These are phyloP conservation scores for Nomada fabriciana DNA, from an alignment of 2,888 invertebrate genomes.

Conservation along the genomic window DNA sequence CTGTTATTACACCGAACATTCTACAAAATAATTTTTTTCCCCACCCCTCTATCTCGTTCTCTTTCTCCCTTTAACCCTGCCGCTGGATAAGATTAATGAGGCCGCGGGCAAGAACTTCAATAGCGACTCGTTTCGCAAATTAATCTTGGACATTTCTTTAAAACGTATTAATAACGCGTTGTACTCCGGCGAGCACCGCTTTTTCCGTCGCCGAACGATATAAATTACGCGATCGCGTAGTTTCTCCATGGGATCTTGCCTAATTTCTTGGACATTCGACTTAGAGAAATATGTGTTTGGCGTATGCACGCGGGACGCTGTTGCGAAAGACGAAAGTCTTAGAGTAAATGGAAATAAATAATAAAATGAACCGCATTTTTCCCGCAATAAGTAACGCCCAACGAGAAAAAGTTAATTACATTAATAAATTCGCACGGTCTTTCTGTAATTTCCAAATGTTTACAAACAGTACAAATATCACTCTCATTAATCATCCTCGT, in stretches of 20 bases:
- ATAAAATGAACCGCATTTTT: too few species aligned
- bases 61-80: not conserved
- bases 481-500: too few species aligned
- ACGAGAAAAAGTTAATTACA: too few species aligned
- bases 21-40: slow-evolving; percentile 79
- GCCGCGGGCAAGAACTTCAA: slow-evolving; percentile 75
- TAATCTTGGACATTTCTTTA: slow-evolving; percentile 80
- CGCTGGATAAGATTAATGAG: slow-evolving; percentile 79
- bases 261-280: not conserved
- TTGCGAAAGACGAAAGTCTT: too few species aligned
- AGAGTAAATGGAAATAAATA: too few species aligned
- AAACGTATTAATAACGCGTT: slow-evolving; percentile 78
- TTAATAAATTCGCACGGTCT: too few species aligned
- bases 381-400: too few species aligned
- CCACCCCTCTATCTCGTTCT: not conserved
- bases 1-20: slow-evolving; percentile 79
- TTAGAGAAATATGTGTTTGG: not conserved
- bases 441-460: too few species aligned
- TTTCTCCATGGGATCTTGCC: slow-evolving; percentile 17
- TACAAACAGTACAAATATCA: too few species aligned
- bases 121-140: slow-evolving; percentile 79
- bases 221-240: slow-evolving; percentile 43
- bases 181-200: slow-evolving; percentile 38
- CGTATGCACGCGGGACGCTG: too few species aligned
- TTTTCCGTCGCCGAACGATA: slow-evolving; percentile 34